phyloP scores from a whole-genome alignment of 2,113 vertebrate genomes.

The Microcebus jonahi region DNA sequence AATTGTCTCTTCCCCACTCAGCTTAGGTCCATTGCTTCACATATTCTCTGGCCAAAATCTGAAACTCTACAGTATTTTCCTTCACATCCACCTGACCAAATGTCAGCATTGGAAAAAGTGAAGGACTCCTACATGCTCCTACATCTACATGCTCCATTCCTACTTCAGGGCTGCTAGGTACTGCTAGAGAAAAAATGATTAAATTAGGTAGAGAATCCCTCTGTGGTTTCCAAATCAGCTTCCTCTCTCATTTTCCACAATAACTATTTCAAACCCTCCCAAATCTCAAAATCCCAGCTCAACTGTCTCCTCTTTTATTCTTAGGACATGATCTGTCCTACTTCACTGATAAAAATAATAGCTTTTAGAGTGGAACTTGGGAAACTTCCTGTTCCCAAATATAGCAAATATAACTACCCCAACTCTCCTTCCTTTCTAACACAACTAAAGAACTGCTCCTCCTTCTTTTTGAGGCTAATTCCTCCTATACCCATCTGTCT shows the following conservation, averaged over 20 bases:
- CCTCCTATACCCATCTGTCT: not conserved
- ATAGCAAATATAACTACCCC: not conserved
- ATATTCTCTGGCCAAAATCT: not conserved
- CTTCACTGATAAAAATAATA: not conserved
- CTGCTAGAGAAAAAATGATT: slow-evolving; percentile 12
- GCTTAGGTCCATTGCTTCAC: not conserved
- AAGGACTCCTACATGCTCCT: not conserved
- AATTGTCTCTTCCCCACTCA: not conserved
- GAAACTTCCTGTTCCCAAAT: not conserved
- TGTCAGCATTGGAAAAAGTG: not conserved
- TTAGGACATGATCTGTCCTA: not conserved
- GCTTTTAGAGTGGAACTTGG: not conserved
- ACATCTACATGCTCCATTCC: not conserved
- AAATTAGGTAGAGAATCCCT: not conserved
- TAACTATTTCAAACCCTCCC: not conserved
- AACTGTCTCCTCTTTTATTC: not conserved
- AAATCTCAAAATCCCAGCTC: not conserved
- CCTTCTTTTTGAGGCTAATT: not conserved
- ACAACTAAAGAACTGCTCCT: not conserved
- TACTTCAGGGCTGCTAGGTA: not conserved
- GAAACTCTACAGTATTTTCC: not conserved
- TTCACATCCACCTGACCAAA: not conserved
- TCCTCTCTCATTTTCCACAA: not conserved
- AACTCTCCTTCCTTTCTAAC: not conserved
- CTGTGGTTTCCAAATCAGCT: not conserved